phyloP scores from a whole-genome alignment of 2,113 vertebrate species.

The Piprites chloris region DNA sequence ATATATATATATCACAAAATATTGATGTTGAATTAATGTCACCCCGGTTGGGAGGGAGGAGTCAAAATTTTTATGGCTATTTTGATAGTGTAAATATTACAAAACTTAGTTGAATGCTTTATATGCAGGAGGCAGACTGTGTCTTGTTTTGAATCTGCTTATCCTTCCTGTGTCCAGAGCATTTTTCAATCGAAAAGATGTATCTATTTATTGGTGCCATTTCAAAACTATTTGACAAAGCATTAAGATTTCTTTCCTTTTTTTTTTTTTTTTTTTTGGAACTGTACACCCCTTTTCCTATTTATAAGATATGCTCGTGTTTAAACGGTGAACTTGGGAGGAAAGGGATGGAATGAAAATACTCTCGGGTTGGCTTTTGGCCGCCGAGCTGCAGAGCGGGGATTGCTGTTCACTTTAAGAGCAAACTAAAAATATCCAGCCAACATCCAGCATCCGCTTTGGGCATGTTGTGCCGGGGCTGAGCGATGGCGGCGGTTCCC shows the following conservation, averaged over 20 bases:
- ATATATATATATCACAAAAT: neutral
- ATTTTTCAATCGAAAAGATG: neutral
- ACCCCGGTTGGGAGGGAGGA: neutral
- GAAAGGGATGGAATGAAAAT: neutral
- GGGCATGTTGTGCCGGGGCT: neutral
- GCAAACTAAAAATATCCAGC: neutral
- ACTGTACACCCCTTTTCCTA: too few species aligned
- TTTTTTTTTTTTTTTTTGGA: neutral
- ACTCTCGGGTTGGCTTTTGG: neutral
- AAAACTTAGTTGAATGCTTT: neutral
- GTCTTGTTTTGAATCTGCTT: neutral
- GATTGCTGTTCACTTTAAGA: neutral
- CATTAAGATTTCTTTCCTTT: neutral
- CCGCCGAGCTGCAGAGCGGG: neutral
- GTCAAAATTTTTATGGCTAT: neutral
- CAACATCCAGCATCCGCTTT: neutral
- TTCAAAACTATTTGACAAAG: neutral
- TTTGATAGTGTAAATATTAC: neutral
- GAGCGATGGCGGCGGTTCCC: neutral
- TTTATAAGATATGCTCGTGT: neutral
- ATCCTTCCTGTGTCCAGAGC: neutral
- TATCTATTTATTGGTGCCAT: neutral
- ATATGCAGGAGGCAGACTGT: neutral
- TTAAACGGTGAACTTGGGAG: neutral
- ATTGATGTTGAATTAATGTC: neutral